Conservation (phyloP, 2,797 vertebrate genomes). For the Gymnopithys bicolor region DNA sequence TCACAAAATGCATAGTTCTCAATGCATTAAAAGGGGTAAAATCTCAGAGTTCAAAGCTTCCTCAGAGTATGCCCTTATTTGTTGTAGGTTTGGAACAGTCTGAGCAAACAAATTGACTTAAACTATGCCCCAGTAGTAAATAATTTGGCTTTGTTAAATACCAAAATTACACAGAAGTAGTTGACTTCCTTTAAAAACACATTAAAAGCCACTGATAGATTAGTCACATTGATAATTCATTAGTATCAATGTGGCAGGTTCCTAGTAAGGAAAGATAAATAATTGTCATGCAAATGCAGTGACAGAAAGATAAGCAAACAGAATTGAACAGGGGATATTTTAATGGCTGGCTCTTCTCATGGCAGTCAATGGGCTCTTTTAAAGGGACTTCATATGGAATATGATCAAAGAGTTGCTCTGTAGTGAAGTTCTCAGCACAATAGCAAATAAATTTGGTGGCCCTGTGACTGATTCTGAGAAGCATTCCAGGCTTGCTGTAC, state of each 20-base stretch:
- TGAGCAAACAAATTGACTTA: neutral
- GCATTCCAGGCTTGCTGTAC: neutral
- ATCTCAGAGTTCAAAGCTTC: neutral
- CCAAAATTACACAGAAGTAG: conserved; percentile 19
- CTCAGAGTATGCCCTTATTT: neutral
- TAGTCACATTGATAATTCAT: neutral
- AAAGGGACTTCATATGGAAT: neutral
- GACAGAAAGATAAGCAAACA: conserved; percentile 52
- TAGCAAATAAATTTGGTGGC: neutral
- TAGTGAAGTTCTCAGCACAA: neutral
- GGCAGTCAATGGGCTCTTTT: neutral
- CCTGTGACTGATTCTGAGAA: rapidly evolving
- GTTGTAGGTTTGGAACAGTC: neutral
- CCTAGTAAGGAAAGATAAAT: conserved; percentile 13
- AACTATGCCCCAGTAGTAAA: conserved; percentile 13
- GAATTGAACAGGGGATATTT: neutral
- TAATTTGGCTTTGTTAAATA: conserved; percentile 40
- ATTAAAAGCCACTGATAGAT: neutral
- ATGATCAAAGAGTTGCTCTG: neutral
- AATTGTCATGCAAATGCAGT: conserved; percentile 25
- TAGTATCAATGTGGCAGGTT: neutral
- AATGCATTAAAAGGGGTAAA: neutral
- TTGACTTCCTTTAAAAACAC: neutral
- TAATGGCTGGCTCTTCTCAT: neutral
- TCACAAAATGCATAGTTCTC: neutral